These are phyloP conservation scores for Venustoraphidia nigricollis DNA, from an alignment of 2,888 invertebrate species.

Conservation along the genomic window DNA sequence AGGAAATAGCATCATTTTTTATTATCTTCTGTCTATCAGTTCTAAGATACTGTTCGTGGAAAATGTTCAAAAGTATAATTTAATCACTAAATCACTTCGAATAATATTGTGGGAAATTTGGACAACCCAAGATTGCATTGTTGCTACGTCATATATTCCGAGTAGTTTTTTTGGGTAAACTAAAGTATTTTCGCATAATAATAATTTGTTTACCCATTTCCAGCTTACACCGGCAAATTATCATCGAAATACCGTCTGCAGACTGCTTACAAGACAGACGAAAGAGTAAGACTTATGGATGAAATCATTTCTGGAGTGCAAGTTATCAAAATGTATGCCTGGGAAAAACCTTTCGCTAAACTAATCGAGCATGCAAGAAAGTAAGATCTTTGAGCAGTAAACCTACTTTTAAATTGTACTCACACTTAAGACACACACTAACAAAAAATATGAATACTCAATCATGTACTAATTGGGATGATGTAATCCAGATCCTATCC, in stretches of 20 bases:
- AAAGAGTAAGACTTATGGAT: slow-evolving; percentile 82
- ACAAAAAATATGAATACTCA: too few species aligned
- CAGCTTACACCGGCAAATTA: slow-evolving; percentile 48
- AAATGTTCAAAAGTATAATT: too few species aligned
- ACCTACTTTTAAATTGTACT: too few species aligned
- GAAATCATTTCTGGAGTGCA: slow-evolving; percentile 89
- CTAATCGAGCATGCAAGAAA: slow-evolving; percentile 39
- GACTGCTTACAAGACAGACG: slow-evolving; percentile 76
- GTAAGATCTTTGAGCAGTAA: background rate
- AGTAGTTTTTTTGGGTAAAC: background rate
- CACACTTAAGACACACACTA: too few species aligned
- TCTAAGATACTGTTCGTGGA: too few species aligned
- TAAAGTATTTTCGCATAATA: background rate
- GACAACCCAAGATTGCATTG: too few species aligned
- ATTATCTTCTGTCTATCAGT: too few species aligned
- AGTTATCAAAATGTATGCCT: slow-evolving; percentile 64
- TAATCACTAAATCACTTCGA: background rate
- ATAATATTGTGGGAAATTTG: too few species aligned
- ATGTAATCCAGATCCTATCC: too few species aligned
- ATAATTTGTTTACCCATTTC: slow-evolving; percentile 10
- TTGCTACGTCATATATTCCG: background rate
- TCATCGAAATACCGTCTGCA: slow-evolving; percentile 51
- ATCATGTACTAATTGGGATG: too few species aligned
- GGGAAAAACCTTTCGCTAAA: slow-evolving; percentile 55
- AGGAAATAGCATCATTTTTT: too few species aligned